These are phyloP conservation scores for Ardeotis arabs DNA, from an alignment of 2,113 vertebrate genomes.

Conservation along the genomic window DNA sequence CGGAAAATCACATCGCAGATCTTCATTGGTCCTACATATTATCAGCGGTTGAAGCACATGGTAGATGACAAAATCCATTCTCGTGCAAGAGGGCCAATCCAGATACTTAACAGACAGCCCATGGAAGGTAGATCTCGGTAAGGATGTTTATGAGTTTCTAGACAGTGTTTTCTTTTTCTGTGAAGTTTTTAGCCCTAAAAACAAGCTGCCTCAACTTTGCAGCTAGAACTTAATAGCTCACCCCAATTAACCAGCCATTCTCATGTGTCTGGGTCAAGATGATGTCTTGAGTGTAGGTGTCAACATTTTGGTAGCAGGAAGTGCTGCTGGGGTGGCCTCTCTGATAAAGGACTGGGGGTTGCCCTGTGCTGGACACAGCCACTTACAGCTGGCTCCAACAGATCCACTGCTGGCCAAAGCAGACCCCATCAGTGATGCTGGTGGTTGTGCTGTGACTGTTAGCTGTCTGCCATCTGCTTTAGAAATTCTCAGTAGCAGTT, in stretches of 20 bases:
- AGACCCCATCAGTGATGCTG: not conserved
- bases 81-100: slow-evolving; percentile 94
- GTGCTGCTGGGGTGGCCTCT: not conserved
- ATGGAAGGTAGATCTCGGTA: slow-evolving; percentile 98
- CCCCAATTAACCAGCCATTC: not conserved
- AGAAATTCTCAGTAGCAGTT: not conserved
- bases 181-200: not conserved
- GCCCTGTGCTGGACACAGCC: not conserved
- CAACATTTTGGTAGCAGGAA: not conserved
- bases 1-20: slow-evolving; percentile 98
- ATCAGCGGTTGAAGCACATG: slow-evolving; percentile 98
- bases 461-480: not conserved
- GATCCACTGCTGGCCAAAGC: not conserved
- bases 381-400: not conserved
- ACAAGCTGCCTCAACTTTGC: not conserved
- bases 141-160: slow-evolving; percentile 11
- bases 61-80: slow-evolving; percentile 99
- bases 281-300: not conserved
- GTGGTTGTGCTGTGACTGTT: not conserved
- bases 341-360: not conserved
- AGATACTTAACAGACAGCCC: slow-evolving; percentile 97
- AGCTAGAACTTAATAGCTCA: not conserved
- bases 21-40: slow-evolving; percentile 97
- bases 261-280: not conserved
- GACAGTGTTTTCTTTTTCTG: not conserved